Evolutionary conservation across 2,113 vertebrate species (phyloP), one percentile per base, ranked within the genome.

Genomic region (Eupsittula cactorum): DNA sequence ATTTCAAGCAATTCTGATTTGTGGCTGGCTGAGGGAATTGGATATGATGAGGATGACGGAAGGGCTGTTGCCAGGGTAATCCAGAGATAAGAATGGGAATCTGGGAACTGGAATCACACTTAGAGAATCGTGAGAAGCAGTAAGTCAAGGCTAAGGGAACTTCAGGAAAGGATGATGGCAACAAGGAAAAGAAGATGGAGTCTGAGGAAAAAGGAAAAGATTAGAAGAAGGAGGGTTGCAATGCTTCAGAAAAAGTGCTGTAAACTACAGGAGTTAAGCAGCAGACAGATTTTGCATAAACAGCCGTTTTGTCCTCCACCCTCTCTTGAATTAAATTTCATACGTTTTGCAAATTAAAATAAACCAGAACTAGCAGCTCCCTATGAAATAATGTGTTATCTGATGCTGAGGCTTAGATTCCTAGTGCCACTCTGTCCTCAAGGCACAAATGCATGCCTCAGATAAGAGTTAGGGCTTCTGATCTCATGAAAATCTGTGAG

Each of bases 31-130:
- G 57, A 69, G 35, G 62, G 75, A 90, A 59, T 28, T 87, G 44
- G 47, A 76, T 11, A 16, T 19, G 85, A 71, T 46, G 53, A 79
- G 67, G 62, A 68, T 85, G 87, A 44, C 35, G 42, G 90, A 85
- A 93, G 33, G 39, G 42, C 88, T 93, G 87, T 95, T 95, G 85
- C 92, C 47, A 85, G 93, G 88, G 78, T 85, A 85, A 96, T 95
- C 82, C 67, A 73, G 39, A 88, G 49, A 65, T 76, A 78, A 96
- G 16, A 33, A 35, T 87, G 62, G 20, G 39, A 89, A 44, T 42
- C 87, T 91, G 35, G 44, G 57, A 55, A 63, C 47, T 78, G 53
- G 90, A 68, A 82, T 42, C 68, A 65, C 62, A 60, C 33, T 75
- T 57, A 73, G 35, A 74, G 53, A 74, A 70, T 80, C 74, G 53